Base-by-base conservation (phyloP, 2,888 invertebrate genomes). In the Incurvaria masculella region DNA sequence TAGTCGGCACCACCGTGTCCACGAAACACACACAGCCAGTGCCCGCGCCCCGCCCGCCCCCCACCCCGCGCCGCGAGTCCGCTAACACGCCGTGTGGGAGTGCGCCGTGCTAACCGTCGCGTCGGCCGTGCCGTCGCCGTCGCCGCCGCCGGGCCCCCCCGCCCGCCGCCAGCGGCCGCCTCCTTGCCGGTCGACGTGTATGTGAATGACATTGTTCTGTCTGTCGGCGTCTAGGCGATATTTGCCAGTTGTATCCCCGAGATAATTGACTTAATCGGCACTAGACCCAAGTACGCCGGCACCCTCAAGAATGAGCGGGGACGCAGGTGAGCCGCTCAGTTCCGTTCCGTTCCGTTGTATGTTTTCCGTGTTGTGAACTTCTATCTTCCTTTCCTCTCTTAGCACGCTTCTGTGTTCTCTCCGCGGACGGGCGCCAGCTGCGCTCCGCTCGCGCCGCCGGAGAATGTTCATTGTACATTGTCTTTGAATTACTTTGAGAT, bases 171-270 rank as follows among this genome's bases (percentile, higher is more conserved):
- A 57, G 55, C 56, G 47, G 51, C 47, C 33, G 53, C 53, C 56
- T 57, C 60, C 62, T 64, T 62, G 63, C 63, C 64, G 64, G 62
- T 68, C 69, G 66, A 72, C 62, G 66, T 72, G 65, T 70, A 72
- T 75, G 75, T 78, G 71, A 79, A 81, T 80, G 76, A 81, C 76
- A 33, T 79, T 81, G 74, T 81, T 81, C 76, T 82, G 80, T 82
- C 80, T 78, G 76, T 74, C 79, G 78, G 79, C 80, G 81, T 81
- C 79, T 81, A 97, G 97, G 98, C 98, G 87, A 97, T 98, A 90
- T 99, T 99, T 92, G 98, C 98, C 86, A 97, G 96, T 90, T 97
- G 97, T 90, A 97, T 99, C 85, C 98, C 98, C 82, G 98, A 99
- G 91, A 98, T 99, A 85, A 97, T 97, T 85, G 98, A 99, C 89